Evolutionary conservation across 1,140 invertebrate species (phyloP), one percentile per base, ranked within the genome.

Genomic region (Neodiprion pinetum): DNA sequence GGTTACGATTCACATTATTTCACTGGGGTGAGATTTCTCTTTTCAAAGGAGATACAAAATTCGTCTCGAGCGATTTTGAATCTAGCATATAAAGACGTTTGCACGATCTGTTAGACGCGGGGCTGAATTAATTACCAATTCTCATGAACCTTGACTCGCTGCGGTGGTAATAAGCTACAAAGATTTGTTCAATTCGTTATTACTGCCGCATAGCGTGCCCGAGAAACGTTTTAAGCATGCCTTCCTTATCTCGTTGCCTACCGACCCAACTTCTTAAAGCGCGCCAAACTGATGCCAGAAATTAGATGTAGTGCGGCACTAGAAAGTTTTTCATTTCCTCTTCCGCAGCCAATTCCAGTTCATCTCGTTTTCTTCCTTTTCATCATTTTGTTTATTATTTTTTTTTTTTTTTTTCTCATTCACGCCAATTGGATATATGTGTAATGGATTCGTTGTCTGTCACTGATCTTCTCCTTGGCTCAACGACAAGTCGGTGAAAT

Each of bases 121-220:
- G 7, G 7, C 47, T 71, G 17, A 48, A 48, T 71, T n/a, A 49
- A 47, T 14, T 71, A 47, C n/a, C 70, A 40, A 48, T 71, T 49
- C 3, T 7, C n/a, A 71, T 11, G 40, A 40, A 71, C n/a, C 70
- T 71, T 71, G 70, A 48, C 70, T 49, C 17, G 49, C 70, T n/a
- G 47, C 14, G 5, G 21, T 40, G 17, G 47, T 23, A 71, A 17
- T 11, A 48, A 69, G n/a, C n/a, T 23, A 47, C 2, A 71, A 48
- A 48, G 17, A 49, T 0, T 17, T 71, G n/a, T 10, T 17, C 40
- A 61, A 61, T 61, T 61, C 9, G 4, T 61, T 9, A 14, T 61
- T 61, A 12, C 53, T 61, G 53, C 53, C 53, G 53, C 53, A 61
- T 61, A 61, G 53, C 53, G 53, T 61, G 53, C 53, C n/a, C 9